phyloP scores from a whole-genome alignment of 2,888 invertebrate genomes.

The Lochmaea crataegi region DNA sequence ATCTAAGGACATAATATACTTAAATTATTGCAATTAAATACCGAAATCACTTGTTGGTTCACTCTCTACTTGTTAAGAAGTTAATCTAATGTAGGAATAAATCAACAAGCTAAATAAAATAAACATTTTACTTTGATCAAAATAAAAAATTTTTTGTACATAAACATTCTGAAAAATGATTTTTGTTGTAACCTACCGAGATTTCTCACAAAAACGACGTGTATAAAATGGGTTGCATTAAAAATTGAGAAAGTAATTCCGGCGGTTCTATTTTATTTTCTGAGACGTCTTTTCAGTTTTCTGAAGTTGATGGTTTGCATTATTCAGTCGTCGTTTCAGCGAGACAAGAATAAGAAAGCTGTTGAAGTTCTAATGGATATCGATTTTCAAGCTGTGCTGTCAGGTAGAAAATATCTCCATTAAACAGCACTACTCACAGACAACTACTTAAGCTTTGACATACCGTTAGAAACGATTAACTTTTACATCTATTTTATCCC shows the following conservation, averaged over 20 bases:
- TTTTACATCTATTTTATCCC: no score
- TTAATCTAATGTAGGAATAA: no score
- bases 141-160: no score
- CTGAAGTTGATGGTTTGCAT: constrained; percentile 23
- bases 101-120: no score
- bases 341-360: constrained; percentile 18
- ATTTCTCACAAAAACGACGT: not conserved
- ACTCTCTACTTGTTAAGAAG: no score
- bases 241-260: constrained; percentile 3
- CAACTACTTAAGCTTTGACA: no score
- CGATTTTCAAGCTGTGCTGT: constrained; percentile 3
- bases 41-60: no score
- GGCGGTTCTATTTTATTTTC: not conserved
- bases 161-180: no score
- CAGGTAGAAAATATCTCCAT: not conserved
- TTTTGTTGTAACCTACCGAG: not conserved
- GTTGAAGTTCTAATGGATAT: not conserved
- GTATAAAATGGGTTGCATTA: not conserved
- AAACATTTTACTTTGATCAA: no score
- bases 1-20: no score
- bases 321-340: constrained; percentile 16
- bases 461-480: no score
- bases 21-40: no score
- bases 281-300: constrained; percentile 3
- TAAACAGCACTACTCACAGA: not conserved